These are phyloP conservation scores for Acanthornis magna DNA, from an alignment of 2,797 vertebrate genomes.

Conservation along the genomic window DNA sequence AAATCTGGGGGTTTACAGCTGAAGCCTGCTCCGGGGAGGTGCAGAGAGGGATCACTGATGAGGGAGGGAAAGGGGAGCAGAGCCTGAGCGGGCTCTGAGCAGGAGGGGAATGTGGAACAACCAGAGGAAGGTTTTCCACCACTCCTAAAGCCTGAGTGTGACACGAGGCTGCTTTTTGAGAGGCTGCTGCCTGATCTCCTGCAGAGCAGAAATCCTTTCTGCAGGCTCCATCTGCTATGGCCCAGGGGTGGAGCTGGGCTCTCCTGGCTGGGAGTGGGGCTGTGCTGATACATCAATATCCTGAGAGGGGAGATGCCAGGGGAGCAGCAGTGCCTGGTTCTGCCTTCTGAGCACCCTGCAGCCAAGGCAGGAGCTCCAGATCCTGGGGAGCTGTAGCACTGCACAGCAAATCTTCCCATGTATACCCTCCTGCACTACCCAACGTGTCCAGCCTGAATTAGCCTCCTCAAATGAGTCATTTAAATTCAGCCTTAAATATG, in stretches of 20 bases:
- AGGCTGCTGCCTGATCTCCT: neutral
- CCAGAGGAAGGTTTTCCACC: neutral
- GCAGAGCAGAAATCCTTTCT: neutral
- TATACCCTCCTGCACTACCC: neutral
- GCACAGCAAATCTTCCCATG: neutral
- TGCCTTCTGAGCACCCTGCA: neutral
- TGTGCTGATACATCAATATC: accelerated
- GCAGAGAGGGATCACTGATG: neutral
- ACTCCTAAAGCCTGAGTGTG: neutral
- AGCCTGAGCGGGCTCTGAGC: neutral
- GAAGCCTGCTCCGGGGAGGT: neutral
- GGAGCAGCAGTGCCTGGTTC: neutral
- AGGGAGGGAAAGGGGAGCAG: neutral
- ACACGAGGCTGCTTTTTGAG: neutral
- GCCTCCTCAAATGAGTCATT: neutral
- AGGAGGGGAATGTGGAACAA: neutral
- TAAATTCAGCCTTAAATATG: neutral
- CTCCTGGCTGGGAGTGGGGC: neutral
- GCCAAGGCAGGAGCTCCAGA: neutral
- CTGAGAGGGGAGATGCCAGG: neutral
- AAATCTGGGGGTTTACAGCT: neutral
- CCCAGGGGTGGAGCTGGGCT: neutral
- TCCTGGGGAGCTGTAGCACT: accelerated
- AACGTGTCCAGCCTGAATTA: neutral
- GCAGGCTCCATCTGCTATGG: neutral